Evolutionary conservation across 2,888 invertebrate species (phyloP).

Genomic region (Apodemia zela): DNA sequence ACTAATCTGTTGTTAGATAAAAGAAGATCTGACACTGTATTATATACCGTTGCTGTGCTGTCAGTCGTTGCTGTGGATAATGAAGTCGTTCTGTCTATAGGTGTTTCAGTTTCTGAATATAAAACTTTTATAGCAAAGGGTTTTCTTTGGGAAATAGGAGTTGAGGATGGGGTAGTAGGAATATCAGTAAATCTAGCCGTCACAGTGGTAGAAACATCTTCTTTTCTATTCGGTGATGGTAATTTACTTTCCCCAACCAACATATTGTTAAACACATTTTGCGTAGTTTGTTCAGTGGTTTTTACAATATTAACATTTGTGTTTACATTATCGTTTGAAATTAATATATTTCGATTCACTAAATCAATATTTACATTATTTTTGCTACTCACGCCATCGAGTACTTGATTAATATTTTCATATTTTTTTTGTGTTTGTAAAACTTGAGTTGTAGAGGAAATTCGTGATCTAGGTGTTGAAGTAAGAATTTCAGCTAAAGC

Average conservation of each 20-base stretch:
- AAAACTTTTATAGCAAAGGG: slow-evolving; percentile 74
- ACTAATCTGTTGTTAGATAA: slow-evolving; percentile 70
- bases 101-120: slow-evolving; percentile 66
- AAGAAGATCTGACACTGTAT: slow-evolving; percentile 73
- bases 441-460: slow-evolving; percentile 64
- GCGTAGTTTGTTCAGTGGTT: slow-evolving; percentile 64
- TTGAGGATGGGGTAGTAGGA: slow-evolving; percentile 48
- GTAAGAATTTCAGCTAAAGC: slow-evolving; percentile 80
- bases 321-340: slow-evolving; percentile 57
- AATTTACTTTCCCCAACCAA: slow-evolving; percentile 63
- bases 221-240: slow-evolving; percentile 58
- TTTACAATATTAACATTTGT: slow-evolving; percentile 74
- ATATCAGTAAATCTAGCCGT: slow-evolving; percentile 37
- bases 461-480: slow-evolving; percentile 68
- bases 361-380: slow-evolving; percentile 72
- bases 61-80: slow-evolving; percentile 62
- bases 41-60: slow-evolving; percentile 72
- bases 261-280: slow-evolving; percentile 73
- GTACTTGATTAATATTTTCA: slow-evolving; percentile 62
- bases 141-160: slow-evolving; percentile 67
- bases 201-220: slow-evolving; percentile 49
- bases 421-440: slow-evolving; percentile 55
- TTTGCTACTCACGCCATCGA: slow-evolving; percentile 76
- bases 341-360: slow-evolving; percentile 52
- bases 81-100: slow-evolving; percentile 66